These are phyloP conservation scores for Rostratula benghalensis DNA, from an alignment of 2,113 vertebrate genomes.

Conservation along the genomic window DNA sequence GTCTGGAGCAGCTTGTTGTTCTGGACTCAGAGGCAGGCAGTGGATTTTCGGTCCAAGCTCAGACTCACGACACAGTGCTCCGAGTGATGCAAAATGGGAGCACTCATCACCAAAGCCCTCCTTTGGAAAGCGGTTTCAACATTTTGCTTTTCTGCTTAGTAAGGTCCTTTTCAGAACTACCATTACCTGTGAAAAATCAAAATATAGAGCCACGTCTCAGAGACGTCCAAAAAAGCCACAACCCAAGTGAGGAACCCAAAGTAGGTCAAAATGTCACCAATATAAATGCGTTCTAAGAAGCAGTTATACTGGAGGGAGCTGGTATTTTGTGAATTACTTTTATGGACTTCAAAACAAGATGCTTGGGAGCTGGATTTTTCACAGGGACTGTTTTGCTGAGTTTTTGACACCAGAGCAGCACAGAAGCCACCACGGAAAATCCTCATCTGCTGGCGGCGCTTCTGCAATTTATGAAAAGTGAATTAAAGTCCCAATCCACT, in stretches of 20 bases:
- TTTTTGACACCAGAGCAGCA: not conserved
- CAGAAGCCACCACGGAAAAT: not conserved
- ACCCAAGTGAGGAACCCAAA: not conserved
- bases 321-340: not conserved
- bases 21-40: not conserved
- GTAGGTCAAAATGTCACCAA: not conserved
- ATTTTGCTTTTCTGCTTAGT: not conserved
- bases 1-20: not conserved
- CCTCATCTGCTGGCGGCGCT: not conserved
- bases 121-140: not conserved
- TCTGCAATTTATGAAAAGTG: rapidly evolving
- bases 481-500: not conserved
- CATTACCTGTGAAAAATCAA: not conserved
- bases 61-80: not conserved
- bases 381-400: not conserved
- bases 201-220: not conserved
- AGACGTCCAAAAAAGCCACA: not conserved
- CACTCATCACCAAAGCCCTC: not conserved
- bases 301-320: not conserved
- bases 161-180: not conserved
- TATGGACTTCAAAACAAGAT: not conserved
- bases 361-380: not conserved
- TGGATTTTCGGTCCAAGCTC: not conserved
- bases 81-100: not conserved
- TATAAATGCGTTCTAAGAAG: not conserved